Conservation (phyloP, 2,888 invertebrate genomes). For the Endomychus coccineus region DNA sequence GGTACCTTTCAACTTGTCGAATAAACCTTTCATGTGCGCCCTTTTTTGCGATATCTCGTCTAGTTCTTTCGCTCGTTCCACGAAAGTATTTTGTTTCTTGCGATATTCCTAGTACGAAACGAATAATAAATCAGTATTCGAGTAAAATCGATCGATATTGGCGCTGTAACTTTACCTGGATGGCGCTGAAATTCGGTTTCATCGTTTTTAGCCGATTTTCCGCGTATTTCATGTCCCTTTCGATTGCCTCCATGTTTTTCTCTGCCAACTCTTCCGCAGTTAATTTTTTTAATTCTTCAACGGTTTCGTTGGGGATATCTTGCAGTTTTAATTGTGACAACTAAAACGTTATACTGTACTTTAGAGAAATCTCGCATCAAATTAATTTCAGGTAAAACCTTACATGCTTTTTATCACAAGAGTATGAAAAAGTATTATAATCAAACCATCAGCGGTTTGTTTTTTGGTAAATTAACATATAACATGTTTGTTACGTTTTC, state of each 20-base stretch:
- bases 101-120: constrained; percentile 53
- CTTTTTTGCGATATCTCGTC: constrained; percentile 71
- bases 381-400: no score
- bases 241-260: constrained; percentile 50
- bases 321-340: constrained; percentile 55
- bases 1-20: constrained; percentile 62
- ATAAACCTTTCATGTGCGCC: constrained; percentile 66
- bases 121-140: constrained; percentile 1
- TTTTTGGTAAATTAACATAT: no score
- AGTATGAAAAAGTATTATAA: no score
- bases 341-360: constrained; percentile 33
- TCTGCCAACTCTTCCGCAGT: constrained; percentile 60
- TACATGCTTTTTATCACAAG: no score
- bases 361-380: no score
- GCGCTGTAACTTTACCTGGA: constrained; percentile 54
- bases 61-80: constrained; percentile 68
- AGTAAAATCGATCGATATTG: neutral
- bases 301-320: constrained; percentile 48
- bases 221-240: constrained; percentile 51
- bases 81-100: constrained; percentile 63
- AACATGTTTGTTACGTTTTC: no score
- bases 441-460: no score
- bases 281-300: constrained; percentile 47
- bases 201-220: constrained; percentile 55
- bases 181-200: constrained; percentile 67